phyloP scores from a whole-genome alignment of 2,113 vertebrate species.

The Desmodus rotundus region DNA sequence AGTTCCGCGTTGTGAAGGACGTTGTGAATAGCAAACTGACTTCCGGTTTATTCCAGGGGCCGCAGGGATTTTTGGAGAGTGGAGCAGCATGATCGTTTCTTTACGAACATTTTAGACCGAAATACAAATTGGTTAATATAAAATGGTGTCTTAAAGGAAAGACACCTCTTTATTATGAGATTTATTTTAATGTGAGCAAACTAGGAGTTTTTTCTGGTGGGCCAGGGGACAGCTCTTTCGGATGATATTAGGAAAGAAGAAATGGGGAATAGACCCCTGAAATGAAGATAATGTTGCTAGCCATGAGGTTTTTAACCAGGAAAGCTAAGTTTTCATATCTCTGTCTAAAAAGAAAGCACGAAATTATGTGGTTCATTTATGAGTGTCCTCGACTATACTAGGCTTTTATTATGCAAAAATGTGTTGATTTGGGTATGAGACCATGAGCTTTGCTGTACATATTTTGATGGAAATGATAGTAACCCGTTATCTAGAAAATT shows the following conservation, averaged over 20 bases:
- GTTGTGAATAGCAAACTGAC: not conserved
- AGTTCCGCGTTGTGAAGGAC: not conserved
- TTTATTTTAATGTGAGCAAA: not conserved
- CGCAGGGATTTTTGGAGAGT: not conserved
- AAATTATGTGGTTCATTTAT: not conserved
- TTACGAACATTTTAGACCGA: not conserved
- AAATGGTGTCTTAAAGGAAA: not conserved
- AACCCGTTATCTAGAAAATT: not conserved
- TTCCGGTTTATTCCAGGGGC: not conserved
- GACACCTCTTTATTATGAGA: not conserved
- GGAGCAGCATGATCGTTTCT: not conserved
- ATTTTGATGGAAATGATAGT: not conserved
- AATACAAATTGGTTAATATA: not conserved
- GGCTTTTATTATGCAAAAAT: not conserved
- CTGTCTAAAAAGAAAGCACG: not conserved
- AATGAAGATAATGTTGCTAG: not conserved
- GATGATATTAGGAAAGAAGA: not conserved
- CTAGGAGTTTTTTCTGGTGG: not conserved
- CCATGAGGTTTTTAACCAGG: not conserved
- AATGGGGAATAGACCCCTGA: not conserved
- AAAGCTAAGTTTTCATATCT: not conserved
- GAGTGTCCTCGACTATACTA: not conserved
- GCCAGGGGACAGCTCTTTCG: not conserved
- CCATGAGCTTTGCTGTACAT: not conserved
- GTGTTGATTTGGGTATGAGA: not conserved